Evolutionary conservation across 1,140 invertebrate species (phyloP).

Genomic region (Habropoda laboriosa): DNA sequence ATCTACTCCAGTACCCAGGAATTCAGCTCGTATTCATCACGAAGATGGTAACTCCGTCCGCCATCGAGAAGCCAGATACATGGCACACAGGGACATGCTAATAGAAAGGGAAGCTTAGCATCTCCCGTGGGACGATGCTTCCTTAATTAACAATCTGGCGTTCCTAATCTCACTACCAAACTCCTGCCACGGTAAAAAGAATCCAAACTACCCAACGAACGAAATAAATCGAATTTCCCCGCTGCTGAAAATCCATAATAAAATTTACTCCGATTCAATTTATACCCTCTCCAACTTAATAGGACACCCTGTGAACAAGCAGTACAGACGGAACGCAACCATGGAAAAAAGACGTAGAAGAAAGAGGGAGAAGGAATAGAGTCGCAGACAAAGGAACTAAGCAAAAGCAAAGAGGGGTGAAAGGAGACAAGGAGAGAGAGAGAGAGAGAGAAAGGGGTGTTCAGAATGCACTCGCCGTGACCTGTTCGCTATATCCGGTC

Average conservation of each 20-base stretch:
- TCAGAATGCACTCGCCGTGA: conserved; percentile 70
- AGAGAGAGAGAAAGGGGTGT: conserved; percentile 41
- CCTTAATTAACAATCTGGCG: background rate
- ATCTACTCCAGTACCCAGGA: background rate
- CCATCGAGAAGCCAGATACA: background rate
- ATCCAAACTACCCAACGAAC: too few relatives aligned
- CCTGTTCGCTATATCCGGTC: conserved; percentile 60
- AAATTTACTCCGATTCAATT: background rate
- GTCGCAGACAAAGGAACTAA: too few relatives aligned
- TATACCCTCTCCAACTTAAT: too few relatives aligned
- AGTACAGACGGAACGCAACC: background rate
- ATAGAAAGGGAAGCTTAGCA: background rate
- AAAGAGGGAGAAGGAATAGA: background rate
- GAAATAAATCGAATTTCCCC: too few relatives aligned
- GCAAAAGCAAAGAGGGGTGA: conserved; percentile 41
- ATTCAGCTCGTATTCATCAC: background rate
- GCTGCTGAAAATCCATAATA: too few relatives aligned
- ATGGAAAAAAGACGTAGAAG: background rate
- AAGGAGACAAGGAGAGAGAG: background rate
- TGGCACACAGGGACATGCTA: background rate
- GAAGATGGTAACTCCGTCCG: background rate
- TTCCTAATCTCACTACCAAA: too few relatives aligned
- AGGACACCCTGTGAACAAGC: background rate
- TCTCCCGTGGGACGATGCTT: background rate
- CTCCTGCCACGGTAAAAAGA: too few relatives aligned